Base-by-base conservation (phyloP, 2,113 vertebrate genomes). In the Axis porcinus region DNA sequence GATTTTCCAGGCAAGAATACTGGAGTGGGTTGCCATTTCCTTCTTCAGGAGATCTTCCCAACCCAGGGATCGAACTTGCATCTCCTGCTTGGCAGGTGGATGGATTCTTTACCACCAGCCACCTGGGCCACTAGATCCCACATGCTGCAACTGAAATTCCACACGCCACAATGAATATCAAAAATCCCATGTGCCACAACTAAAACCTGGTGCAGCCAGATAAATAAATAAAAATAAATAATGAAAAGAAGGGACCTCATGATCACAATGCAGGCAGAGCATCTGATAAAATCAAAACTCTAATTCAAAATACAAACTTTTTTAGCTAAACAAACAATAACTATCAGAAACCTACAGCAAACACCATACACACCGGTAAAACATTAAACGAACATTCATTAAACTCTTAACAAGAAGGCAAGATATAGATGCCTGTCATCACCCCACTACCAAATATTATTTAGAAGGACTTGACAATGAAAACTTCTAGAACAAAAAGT, bases 261-360 rank as follows among this genome's bases (percentile, higher is more conserved):
- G 8, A n/a, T 43, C 21, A 62, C 0, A 3, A 85, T 1, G 4
- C 12, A 60, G 5, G 55, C 45, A 86, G 82, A 67, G n/a, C 40
- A 84, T 60, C 3, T 89, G 55, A 64, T 78, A 64, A 89, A 92
- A 89, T 94, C 30, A 79, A 36, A 95, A 36, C n/a, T n/a, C 78
- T 60, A 87, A 50, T 12, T 64, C 47, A 78, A 81, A 67, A 81
- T 60, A 28, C 5, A 85, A 36, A 50, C 4, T 14, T 89, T 55
- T 30, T 81, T 70, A 55, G n/a, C 57, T 81, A 60, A 78, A 50
- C 50, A 93, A 96, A 87, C 47, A 85, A 0, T n/a, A 57, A 45
- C 45, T 85, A 92, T 14, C 52, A 74, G 45, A 89, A 86, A 83
- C 13, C 86, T 58, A 64, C 13, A 87, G 28, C n/a, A 81, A 74